These are phyloP conservation scores for Bombylius discolor DNA, from an alignment of 2,888 invertebrate genomes.

Conservation along the genomic window DNA sequence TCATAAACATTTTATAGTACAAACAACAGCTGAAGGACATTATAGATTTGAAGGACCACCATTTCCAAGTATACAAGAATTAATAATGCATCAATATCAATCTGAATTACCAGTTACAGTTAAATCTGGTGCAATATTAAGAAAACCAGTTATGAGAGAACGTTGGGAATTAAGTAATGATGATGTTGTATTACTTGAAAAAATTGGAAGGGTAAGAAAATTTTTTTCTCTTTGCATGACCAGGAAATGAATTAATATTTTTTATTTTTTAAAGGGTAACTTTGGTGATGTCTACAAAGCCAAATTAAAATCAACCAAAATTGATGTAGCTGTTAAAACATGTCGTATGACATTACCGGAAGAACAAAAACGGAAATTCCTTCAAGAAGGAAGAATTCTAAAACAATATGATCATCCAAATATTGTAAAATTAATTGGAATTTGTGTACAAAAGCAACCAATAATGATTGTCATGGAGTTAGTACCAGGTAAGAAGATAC, in stretches of 20 bases:
- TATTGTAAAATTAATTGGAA: constrained; percentile 90
- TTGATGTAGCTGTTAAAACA: constrained; percentile 91
- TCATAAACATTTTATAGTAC: constrained; percentile 94
- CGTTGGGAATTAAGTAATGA: constrained; percentile 94
- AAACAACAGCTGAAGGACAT: constrained; percentile 83
- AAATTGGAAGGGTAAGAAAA: constrained; percentile 76
- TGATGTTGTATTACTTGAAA: constrained; percentile 79
- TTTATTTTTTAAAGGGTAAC: constrained; percentile 58
- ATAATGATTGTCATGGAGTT: constrained; percentile 99
- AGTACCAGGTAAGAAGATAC: constrained; percentile 45
- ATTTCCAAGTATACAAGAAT: constrained; percentile 82
- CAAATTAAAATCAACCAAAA: constrained; percentile 63
- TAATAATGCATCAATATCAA: constrained; percentile 78
- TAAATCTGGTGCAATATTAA: constrained; percentile 78
- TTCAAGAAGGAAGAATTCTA: constrained; percentile 88
- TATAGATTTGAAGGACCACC: constrained; percentile 89
- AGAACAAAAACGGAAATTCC: constrained; percentile 84
- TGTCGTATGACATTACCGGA: constrained; percentile 88
- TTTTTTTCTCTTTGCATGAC: neutral
- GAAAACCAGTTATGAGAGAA: constrained; percentile 75
- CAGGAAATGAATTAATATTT: neutral
- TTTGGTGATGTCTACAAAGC: constrained; percentile 96
- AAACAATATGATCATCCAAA: constrained; percentile 96
- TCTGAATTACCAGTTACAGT: constrained; percentile 82
- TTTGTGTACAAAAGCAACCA: constrained; percentile 94